Evolutionary conservation across 2,113 vertebrate species (phyloP).

Genomic region (Suncus etruscus): DNA sequence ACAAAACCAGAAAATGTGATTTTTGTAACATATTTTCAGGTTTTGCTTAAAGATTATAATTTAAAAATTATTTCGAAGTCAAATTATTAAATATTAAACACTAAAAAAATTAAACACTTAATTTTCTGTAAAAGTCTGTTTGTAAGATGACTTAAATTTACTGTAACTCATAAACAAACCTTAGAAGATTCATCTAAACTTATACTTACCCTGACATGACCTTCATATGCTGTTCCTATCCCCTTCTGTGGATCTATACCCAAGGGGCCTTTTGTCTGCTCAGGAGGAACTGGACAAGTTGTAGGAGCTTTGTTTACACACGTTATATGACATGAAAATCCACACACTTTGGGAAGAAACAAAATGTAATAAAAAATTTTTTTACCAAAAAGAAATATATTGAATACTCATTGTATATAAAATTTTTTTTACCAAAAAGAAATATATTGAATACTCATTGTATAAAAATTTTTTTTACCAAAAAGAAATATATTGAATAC

Average conservation of each 20-base stretch:
- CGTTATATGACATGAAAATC: conserved; percentile 98
- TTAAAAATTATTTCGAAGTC: conserved; percentile 13
- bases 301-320: conserved; percentile 99
- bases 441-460: not conserved
- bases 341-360: conserved; percentile 90
- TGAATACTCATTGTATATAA: not conserved
- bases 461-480: conserved; percentile 57
- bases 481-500: conserved; percentile 10
- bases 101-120: too few species aligned
- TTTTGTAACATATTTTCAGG: conserved; percentile 52
- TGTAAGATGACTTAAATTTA: not conserved
- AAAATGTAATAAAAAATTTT: conserved; percentile 41
- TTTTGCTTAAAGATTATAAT: conserved; percentile 49
- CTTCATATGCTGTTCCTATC: conserved; percentile 97
- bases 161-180: conserved; percentile 49
- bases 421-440: conserved; percentile 49
- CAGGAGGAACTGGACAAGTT: conserved; percentile 95
- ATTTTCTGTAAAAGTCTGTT: not conserved
- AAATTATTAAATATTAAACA: conserved; percentile 38
- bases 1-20: not conserved
- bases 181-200: not conserved
- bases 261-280: conserved; percentile 96
- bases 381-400: conserved; percentile 51
- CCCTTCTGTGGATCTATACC: conserved; percentile 98
- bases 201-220: conserved; percentile 94